Evolutionary conservation across 2,888 invertebrate species (phyloP).

Genomic region (Thecophora atra): DNA sequence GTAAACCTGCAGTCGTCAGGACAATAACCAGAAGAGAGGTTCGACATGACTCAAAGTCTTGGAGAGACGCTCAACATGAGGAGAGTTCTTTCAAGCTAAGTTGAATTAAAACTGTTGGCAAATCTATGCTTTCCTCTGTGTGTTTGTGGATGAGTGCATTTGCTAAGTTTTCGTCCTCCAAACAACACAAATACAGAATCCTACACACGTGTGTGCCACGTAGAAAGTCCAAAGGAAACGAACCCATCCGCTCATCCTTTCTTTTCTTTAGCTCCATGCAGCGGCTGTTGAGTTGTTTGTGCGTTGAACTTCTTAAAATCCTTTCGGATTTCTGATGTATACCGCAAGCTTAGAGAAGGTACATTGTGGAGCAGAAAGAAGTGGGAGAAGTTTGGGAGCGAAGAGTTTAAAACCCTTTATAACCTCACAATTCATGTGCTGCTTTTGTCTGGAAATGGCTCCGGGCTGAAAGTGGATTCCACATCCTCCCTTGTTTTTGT

Average conservation of each 20-base stretch:
- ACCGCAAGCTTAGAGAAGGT: slow-evolving; percentile 9
- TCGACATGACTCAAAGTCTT: slow-evolving; percentile 20
- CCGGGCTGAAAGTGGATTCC: no score
- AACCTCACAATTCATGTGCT: slow-evolving; percentile 21
- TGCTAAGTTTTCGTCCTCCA: neutral
- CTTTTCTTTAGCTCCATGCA: neutral
- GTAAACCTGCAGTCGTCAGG: slow-evolving; percentile 12
- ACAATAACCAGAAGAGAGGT: neutral
- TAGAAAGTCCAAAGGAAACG: slow-evolving; percentile 9
- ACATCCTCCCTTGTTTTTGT: no score
- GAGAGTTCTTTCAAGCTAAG: neutral
- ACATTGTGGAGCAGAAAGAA: no score
- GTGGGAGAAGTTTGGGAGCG: no score
- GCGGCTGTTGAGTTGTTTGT: slow-evolving; percentile 8
- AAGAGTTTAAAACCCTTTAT: neutral
- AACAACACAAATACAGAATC: neutral
- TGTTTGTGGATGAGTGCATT: slow-evolving; percentile 26
- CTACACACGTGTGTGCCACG: neutral
- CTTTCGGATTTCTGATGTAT: slow-evolving; percentile 24
- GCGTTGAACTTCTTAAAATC: slow-evolving; percentile 22
- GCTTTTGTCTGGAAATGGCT: slow-evolving; percentile 5
- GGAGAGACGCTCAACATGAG: neutral
- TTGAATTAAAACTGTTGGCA: slow-evolving; percentile 10
- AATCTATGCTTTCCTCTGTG: slow-evolving; percentile 2
- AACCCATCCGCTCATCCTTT: neutral